phyloP scores from a whole-genome alignment of 2,888 invertebrate genomes.

The Cylloceria caligata region DNA sequence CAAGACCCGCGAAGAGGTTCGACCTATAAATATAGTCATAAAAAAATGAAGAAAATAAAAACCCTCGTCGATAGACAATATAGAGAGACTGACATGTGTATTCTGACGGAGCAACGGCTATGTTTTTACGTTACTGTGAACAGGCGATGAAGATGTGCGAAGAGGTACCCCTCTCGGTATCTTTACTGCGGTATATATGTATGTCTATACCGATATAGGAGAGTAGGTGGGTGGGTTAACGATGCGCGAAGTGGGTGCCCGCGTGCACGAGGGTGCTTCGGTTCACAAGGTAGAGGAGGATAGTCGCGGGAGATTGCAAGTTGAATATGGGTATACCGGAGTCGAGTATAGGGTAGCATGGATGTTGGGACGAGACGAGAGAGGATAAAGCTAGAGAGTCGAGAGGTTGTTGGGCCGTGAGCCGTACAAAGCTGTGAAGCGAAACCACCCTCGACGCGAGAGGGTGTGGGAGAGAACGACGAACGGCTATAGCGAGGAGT shows the following conservation, averaged over 20 bases:
- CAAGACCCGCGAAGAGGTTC: slow-evolving; percentile 47
- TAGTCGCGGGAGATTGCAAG: background rate
- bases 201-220: slow-evolving; percentile 5
- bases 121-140: slow-evolving; percentile 43
- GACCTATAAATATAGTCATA: background rate
- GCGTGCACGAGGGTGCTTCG: slow-evolving; percentile 16
- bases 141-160: slow-evolving; percentile 50
- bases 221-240: slow-evolving; percentile 24
- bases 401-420: background rate
- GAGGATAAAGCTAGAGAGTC: background rate
- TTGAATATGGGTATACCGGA: too few species aligned
- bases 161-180: slow-evolving; percentile 27
- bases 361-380: background rate
- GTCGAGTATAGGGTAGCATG: background rate
- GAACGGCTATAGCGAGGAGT: slow-evolving; percentile 16
- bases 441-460: background rate
- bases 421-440: slow-evolving; percentile 8
- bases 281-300: slow-evolving; percentile 9
- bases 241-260: slow-evolving; percentile 47
- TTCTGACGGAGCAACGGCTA: slow-evolving; percentile 54
- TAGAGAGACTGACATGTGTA: slow-evolving; percentile 20
- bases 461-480: slow-evolving; percentile 9
- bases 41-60: background rate
- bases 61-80: slow-evolving; percentile 25
- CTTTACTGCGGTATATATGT: background rate